A percentile compares a stretch with the other conserved stretches of the same genome.
Conservation (phyloP, 2,797 vertebrate species). For the Peromyscus melanophrys region DNA sequence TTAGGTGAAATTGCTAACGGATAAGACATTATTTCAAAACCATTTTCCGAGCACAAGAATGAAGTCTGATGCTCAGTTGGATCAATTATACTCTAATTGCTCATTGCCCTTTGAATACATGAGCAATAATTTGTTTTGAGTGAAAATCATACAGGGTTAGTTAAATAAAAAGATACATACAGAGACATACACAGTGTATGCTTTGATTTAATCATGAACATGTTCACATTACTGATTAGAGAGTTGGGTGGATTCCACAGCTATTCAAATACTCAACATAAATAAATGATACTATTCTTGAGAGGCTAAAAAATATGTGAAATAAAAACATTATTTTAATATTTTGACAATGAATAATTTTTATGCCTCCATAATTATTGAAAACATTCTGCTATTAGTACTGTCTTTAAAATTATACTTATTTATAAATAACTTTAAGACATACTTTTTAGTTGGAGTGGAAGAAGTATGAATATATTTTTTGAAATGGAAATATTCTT, state of each 20-base stretch:
- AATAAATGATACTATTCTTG: neutral
- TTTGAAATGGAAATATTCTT: neutral
- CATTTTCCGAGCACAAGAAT: slow-evolving; percentile 62
- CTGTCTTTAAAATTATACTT: neutral
- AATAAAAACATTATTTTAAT: neutral
- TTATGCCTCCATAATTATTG: neutral
- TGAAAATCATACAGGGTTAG: slow-evolving; percentile 60
- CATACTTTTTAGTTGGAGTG: neutral
- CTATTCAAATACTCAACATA: neutral
- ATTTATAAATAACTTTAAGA: neutral
- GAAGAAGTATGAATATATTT: neutral
- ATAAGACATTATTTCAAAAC: slow-evolving; percentile 68
- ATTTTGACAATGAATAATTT: neutral
- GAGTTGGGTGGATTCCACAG: neutral
- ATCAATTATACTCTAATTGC: slow-evolving; percentile 78
- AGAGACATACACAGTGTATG: neutral
- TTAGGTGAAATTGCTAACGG: slow-evolving; percentile 71
- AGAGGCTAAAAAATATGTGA: neutral
- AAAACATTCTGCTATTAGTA: neutral
- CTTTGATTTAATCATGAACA: slow-evolving; percentile 18
- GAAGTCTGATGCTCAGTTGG: slow-evolving; percentile 63
- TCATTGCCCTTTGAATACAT: slow-evolving; percentile 74
- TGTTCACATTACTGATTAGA: neutral
- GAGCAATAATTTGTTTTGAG: slow-evolving; percentile 77
- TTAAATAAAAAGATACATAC: slow-evolving; percentile 21